Conservation (phyloP, 2,888 invertebrate species). For the Imbricaverruca yamaguchii region DNA sequence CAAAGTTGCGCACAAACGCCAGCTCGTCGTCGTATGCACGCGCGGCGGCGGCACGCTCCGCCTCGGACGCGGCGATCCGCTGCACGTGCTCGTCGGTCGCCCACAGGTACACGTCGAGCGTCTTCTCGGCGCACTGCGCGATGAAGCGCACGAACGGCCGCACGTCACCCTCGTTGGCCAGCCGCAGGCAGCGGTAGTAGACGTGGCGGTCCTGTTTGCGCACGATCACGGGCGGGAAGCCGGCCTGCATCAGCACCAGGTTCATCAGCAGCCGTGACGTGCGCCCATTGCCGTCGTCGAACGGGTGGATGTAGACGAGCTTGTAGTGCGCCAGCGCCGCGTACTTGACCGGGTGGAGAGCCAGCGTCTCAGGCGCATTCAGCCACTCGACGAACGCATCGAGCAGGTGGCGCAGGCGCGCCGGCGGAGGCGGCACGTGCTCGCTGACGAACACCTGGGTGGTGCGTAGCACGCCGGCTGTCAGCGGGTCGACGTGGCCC, state of each 20-base stretch:
- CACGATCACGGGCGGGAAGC: constrained; percentile 92
- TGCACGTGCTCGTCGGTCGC: constrained; percentile 57
- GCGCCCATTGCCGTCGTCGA: constrained; percentile 92
- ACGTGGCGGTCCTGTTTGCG: constrained; percentile 66
- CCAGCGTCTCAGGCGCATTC: constrained; percentile 69
- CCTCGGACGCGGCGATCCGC: constrained; percentile 24
- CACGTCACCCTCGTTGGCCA: constrained; percentile 89
- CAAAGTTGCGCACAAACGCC: neutral
- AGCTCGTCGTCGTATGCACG: neutral
- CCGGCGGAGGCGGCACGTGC: constrained; percentile 85
- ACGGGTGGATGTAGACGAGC: constrained; percentile 93
- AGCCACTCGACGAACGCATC: constrained; percentile 85
- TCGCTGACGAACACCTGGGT: constrained; percentile 92
- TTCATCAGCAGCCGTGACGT: constrained; percentile 95
- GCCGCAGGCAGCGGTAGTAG: constrained; percentile 67
- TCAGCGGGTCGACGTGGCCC: constrained; percentile 88
- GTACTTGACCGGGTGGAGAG: constrained; percentile 84
- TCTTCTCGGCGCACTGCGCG: constrained; percentile 82
- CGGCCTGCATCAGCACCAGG: constrained; percentile 85
- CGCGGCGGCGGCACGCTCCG: neutral
- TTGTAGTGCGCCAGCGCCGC: constrained; percentile 96
- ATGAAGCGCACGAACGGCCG: constrained; percentile 94
- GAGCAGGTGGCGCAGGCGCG: constrained; percentile 73
- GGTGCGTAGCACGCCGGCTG: constrained; percentile 78
- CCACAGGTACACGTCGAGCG: constrained; percentile 78